These are phyloP conservation scores for Megalonaias nervosa DNA, from an alignment of 1,140 invertebrate species.

Conservation along the genomic window DNA sequence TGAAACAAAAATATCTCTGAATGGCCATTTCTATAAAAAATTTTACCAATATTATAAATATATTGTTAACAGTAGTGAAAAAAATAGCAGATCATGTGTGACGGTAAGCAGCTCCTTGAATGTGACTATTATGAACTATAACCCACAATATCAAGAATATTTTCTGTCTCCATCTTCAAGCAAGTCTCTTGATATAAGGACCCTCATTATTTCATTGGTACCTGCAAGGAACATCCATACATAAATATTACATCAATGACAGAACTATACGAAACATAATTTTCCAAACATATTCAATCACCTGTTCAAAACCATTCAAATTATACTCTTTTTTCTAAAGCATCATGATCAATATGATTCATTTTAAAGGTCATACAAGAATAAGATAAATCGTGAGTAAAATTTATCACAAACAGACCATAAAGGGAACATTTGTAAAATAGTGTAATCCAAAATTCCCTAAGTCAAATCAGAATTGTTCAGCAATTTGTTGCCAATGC, in stretches of 20 bases:
- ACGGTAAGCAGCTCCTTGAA: too few relatives aligned
- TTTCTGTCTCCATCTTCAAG: constrained; percentile 49
- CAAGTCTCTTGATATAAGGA: constrained; percentile 75
- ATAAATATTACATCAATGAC: background rate
- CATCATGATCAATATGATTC: background rate
- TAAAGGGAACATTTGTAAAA: too few relatives aligned
- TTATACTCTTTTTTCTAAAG: background rate
- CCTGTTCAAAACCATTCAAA: background rate
- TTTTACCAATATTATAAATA: too few relatives aligned
- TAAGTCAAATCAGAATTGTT: too few relatives aligned
- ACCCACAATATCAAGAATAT: constrained; percentile 18
- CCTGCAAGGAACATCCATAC: constrained; percentile 61
- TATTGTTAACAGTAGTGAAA: too few relatives aligned
- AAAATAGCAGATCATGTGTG: too few relatives aligned
- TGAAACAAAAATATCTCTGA: too few relatives aligned
- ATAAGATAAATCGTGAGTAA: background rate
- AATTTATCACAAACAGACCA: too few relatives aligned
- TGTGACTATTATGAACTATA: too few relatives aligned
- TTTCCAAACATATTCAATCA: constrained; percentile 4
- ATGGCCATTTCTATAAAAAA: too few relatives aligned
- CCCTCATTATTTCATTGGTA: constrained; percentile 79
- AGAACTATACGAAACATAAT: constrained; percentile 15
- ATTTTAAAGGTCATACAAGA: background rate
- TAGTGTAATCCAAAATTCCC: too few relatives aligned
- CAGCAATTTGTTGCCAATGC: too few relatives aligned